Evolutionary conservation across 2,113 vertebrate genomes (phyloP), one percentile per base, ranked within the genome.

Genomic region (Puffinus mauretanicus): DNA sequence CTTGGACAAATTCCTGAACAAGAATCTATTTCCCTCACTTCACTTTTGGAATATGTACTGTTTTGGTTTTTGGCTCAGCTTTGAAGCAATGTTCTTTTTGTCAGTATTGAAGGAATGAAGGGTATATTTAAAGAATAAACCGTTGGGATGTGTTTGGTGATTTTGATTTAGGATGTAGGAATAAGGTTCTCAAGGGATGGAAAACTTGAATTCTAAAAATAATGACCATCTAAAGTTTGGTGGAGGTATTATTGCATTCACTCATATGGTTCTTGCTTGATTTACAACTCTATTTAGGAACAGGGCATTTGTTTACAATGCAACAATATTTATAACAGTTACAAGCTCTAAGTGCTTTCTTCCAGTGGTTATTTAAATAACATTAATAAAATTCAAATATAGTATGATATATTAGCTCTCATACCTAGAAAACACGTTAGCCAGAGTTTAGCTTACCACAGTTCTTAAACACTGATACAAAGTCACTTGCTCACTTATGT

Each of bases 1-100:
- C 91, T 97, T 97, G 97, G 97, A 96, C 34, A 89, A 94, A 88
- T 96, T 96, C 97, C 96, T 96, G 93, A 97, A 94, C 90, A 93
- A 96, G 93, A 97, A 95, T 96, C 94, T 97, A 95, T 97, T 97
- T 96, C 94, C 95, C 94, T 97, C 95, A 93, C 95, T 96, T 97
- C 90, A 78, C 93, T 97, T 97, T 96, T 97, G 97, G 97, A 97
- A 90, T 95, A 96, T 52, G 92, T 83, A 94, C 85, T 91, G 91
- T 81, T 97, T 96, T 95, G 96, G 93, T 85, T 97, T 97, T 94
- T 97, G 97, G 97, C 97, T 95, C 85, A 9, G 55, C 67, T 97
- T 95, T 92, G 94, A 93, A 96, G 91, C 90, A 97, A 97, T 97
- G 97, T 97, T 97, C 97, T 96, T 96, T 97, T 95, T 97, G 84